Base-by-base conservation (phyloP, 2,888 invertebrate genomes). In the Dendrolimus houi region DNA sequence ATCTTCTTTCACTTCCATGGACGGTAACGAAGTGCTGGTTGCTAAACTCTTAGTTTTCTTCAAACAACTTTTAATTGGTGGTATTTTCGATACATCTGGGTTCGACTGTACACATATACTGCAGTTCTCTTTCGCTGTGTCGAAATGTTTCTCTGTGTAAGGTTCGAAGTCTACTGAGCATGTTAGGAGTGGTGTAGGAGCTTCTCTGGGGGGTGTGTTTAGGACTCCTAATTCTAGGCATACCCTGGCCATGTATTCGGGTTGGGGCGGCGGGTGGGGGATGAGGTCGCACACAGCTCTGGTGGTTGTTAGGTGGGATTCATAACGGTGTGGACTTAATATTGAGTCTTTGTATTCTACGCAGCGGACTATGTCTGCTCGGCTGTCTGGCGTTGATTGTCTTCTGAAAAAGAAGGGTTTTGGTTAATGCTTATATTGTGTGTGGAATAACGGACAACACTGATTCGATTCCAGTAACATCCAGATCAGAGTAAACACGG, bases 171-270 rank as follows among this genome's bases (percentile, higher is more conserved):
- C 82, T 41, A 84, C 77, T 53, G 85, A 80, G 66, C 80, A 85
- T 6, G 81, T 75, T 14, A 83, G 75, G 41, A 79, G 75, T 2
- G 84, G 79, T 1, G 75, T 66, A 53, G 73, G 70, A 8, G 72
- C 64, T 58, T 77, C 67, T 10, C 71, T 69, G 1, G 77, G 70
- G 57, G 77, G 65, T 55, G 77, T 71, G 66, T 77, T 75, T 7
- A 80, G 67, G 2, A 82, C 80, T 1, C 92, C 92, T 7, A 93
- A 77, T 66, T 93, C 93, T 13, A 93, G 89, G 68, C 92, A 93
- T 6, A 92, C 92, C 41, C 91, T 81, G 1, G 92, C 91, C 69
- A 75, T 74, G 70, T 83, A 83, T 56, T 82, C 79, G 3, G 75
- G 75, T 56, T 77, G 78, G 56, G 66, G 54, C 52, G 65, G 65